phyloP scores from a whole-genome alignment of 2,888 invertebrate genomes.

The Sinodicranocentrus sp. region DNA sequence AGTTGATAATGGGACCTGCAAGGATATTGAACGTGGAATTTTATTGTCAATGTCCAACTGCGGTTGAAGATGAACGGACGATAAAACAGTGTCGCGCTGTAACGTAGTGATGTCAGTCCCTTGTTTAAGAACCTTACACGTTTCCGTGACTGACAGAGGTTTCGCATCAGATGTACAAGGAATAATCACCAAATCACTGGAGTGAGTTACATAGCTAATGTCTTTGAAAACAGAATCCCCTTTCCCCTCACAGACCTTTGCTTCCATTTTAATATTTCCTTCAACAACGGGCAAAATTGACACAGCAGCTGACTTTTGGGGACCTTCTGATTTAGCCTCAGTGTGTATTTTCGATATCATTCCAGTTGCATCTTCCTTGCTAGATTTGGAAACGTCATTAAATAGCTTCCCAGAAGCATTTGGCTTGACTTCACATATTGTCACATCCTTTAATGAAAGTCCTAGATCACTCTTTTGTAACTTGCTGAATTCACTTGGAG shows the following conservation, averaged over 20 bases:
- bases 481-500: constrained; percentile 47
- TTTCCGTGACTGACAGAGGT: constrained; percentile 52
- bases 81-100: neutral
- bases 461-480: constrained; percentile 60
- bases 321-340: constrained; percentile 1
- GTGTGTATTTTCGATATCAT: neutral
- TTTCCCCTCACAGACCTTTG: constrained; percentile 1
- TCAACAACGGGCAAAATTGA: constrained; percentile 61
- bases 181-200: constrained; percentile 65
- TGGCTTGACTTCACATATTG: constrained; percentile 63
- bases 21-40: constrained; percentile 44
- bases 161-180: constrained; percentile 65
- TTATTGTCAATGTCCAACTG: constrained; percentile 43
- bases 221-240: constrained; percentile 57
- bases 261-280: constrained; percentile 34
- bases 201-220: constrained; percentile 58
- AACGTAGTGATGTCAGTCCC: neutral
- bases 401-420: constrained; percentile 36
- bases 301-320: constrained; percentile 41
- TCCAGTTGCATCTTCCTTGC: constrained; percentile 23
- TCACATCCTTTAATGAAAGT: constrained; percentile 60
- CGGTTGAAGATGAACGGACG: neutral
- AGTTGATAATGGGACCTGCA: constrained; percentile 59
- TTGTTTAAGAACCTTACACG: constrained; percentile 54
- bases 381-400: constrained; percentile 24